phyloP scores from a whole-genome alignment of 2,888 invertebrate genomes.

The Desoria tigrina region DNA sequence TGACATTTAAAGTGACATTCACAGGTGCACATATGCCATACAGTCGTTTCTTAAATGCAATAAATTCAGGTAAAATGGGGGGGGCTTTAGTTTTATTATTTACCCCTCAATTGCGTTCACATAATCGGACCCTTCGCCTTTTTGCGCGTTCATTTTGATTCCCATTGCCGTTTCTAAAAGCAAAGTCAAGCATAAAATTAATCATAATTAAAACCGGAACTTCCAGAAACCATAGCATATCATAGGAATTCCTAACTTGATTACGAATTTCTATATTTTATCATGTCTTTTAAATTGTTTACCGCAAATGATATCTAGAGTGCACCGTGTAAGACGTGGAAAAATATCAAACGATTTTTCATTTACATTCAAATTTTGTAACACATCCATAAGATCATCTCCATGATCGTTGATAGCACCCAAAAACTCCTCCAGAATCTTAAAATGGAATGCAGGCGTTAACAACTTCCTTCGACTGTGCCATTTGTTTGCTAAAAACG shows the following conservation, averaged over 20 bases:
- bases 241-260: no score
- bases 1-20: no score
- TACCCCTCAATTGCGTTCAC: conserved; percentile 72
- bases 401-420: conserved; percentile 69
- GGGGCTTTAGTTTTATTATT: no score
- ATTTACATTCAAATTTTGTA: no score
- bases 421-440: conserved; percentile 71
- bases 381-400: conserved; percentile 62
- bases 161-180: conserved; percentile 81
- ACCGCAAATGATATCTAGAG: conserved; percentile 69
- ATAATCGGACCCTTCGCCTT: conserved; percentile 69
- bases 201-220: no score
- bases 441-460: conserved; percentile 78
- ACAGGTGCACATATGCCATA: no score
- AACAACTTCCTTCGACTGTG: conserved; percentile 68
- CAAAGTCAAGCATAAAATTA: no score
- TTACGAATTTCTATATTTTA: not conserved
- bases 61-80: no score
- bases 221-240: no score
- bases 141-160: conserved; percentile 70
- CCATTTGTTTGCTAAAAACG: conserved; percentile 63
- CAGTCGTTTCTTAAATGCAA: no score
- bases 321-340: conserved; percentile 65
- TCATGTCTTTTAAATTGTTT: no score
- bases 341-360: conserved; percentile 62